Conservation (phyloP, 2,797 vertebrate species). For the Glossophaga mutica region DNA sequence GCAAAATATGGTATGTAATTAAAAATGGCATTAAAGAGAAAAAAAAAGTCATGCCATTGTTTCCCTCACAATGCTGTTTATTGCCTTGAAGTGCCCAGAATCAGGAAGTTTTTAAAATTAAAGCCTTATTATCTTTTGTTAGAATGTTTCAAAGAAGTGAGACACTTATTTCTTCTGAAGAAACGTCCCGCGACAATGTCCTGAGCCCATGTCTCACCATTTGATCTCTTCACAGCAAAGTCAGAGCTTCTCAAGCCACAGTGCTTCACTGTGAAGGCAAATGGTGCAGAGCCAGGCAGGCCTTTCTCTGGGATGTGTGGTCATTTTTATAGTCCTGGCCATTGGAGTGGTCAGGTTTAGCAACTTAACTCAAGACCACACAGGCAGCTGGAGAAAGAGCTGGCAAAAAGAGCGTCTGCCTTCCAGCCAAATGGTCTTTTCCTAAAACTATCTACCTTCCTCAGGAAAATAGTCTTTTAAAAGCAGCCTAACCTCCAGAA, state of each 20-base stretch:
- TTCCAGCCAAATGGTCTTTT: conserved; percentile 58
- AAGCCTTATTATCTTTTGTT: neutral
- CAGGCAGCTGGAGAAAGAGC: conserved; percentile 49
- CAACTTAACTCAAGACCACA: conserved; percentile 61
- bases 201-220: neutral
- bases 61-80: neutral
- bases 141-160: neutral
- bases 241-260: neutral
- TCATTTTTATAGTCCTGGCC: conserved; percentile 65
- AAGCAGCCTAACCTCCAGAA: neutral
- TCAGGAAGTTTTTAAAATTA: neutral
- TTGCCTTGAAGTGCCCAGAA: neutral
- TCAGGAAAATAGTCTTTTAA: conserved; percentile 55
- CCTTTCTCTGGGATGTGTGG: conserved; percentile 45
- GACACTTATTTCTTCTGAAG: neutral
- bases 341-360: conserved; percentile 51
- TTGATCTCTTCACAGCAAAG: neutral
- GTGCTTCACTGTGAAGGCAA: conserved; percentile 10
- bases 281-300: conserved; percentile 16
- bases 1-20: neutral
- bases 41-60: neutral
- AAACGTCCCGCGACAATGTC: neutral
- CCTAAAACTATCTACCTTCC: conserved; percentile 55
- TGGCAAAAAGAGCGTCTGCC: conserved; percentile 30
- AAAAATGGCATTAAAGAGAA: neutral